Conservation (phyloP, 2,797 vertebrate genomes). For the Iguana delicatissima region DNA sequence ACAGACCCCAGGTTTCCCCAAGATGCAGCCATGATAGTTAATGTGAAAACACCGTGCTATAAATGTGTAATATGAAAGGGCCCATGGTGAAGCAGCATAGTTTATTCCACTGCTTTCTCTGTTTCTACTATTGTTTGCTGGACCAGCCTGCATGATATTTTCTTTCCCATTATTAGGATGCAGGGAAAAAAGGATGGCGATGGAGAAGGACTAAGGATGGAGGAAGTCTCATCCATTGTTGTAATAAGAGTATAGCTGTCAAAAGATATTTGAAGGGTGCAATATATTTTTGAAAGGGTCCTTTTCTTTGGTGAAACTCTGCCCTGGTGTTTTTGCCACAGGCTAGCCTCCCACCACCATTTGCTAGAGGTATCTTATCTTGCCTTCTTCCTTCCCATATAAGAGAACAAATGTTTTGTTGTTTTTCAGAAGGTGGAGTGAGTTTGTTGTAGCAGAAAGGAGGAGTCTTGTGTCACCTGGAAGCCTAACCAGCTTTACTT, state of each 20-base stretch:
- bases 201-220: background rate
- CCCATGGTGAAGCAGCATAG: background rate
- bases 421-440: background rate
- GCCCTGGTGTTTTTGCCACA: background rate
- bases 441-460: background rate
- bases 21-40: too few relatives aligned
- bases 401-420: background rate
- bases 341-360: background rate
- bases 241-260: background rate
- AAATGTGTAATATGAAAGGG: too few relatives aligned
- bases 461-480: background rate
- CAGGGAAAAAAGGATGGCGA: background rate
- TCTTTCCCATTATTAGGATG: background rate
- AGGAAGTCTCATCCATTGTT: background rate
- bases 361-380: background rate
- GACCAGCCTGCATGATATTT: background rate
- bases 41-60: too few relatives aligned
- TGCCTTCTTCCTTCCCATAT: background rate
- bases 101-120: background rate
- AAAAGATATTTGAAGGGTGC: background rate
- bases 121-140: background rate
- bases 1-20: too few relatives aligned
- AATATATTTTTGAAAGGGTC: background rate
- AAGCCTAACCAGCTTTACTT: background rate
- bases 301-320: background rate